These are phyloP conservation scores for Planococcus citri DNA, from an alignment of 1,140 invertebrate genomes.

Conservation along the genomic window DNA sequence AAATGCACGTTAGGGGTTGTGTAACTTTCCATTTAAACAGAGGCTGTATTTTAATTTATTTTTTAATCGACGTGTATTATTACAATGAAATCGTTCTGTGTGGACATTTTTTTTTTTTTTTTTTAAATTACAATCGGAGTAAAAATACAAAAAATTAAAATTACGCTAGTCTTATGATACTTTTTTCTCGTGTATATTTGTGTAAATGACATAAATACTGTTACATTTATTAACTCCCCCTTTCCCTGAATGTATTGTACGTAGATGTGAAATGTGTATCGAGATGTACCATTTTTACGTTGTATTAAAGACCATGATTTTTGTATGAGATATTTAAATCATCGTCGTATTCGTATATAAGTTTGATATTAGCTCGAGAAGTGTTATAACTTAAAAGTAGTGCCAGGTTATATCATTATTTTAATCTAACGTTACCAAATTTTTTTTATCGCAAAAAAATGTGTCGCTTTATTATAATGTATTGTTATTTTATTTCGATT, in stretches of 20 bases:
- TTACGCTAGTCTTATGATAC: not conserved
- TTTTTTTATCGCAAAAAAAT: constrained; percentile 1
- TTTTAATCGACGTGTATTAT: not conserved
- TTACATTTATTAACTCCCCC: not conserved
- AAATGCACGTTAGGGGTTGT: not conserved
- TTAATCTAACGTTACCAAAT: constrained; percentile 7
- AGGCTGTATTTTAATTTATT: constrained; percentile 8
- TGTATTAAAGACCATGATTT: too few species aligned
- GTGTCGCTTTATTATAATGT: not conserved
- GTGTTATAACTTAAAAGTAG: constrained; percentile 3
- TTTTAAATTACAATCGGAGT: not conserved
- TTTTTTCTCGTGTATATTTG: not conserved
- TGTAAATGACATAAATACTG: not conserved
- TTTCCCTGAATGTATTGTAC: too few species aligned
- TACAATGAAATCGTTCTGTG: not conserved
- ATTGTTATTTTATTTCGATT: not conserved
- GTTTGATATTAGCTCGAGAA: not conserved
- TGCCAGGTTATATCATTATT: not conserved
- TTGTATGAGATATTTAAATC: too few species aligned
- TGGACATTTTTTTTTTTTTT: too few species aligned
- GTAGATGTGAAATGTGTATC: not conserved
- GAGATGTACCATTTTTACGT: too few species aligned
- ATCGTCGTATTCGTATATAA: not conserved
- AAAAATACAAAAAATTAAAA: constrained; percentile 5
- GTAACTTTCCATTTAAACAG: not conserved